Conservation (phyloP, 92 coral and sea anemone genomes). For the Siderastrea radians region DNA sequence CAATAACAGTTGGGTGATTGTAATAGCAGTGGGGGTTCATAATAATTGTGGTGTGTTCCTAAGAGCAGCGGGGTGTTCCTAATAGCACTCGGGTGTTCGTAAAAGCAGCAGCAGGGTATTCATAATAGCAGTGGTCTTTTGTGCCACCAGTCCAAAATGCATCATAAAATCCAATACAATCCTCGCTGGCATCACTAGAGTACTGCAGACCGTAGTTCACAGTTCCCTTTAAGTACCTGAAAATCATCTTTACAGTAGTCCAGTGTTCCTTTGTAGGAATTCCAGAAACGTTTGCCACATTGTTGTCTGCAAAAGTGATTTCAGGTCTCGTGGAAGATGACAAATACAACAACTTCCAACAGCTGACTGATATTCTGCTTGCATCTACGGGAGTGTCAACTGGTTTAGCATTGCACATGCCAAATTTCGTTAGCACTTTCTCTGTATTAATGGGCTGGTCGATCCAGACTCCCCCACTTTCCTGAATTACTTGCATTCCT, state of each 20-base stretch:
- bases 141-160: conserved; percentile 72
- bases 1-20: too few species aligned
- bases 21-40: too few species aligned
- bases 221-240: conserved; percentile 66
- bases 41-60: too few species aligned
- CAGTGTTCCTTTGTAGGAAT: conserved; percentile 72
- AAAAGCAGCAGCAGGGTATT: too few species aligned
- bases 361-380: conserved; percentile 63
- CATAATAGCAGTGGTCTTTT: conserved; percentile 60
- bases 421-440: conserved; percentile 51
- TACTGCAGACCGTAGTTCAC: conserved; percentile 60
- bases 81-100: too few species aligned
- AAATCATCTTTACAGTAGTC: conserved; percentile 67
- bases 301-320: conserved; percentile 66
- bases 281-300: conserved; percentile 62
- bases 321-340: conserved; percentile 77
- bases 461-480: conserved; percentile 65
- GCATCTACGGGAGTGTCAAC: conserved; percentile 70
- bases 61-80: too few species aligned
- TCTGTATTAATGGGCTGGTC: conserved; percentile 60
- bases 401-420: conserved; percentile 63
- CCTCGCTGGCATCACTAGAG: conserved; percentile 16
- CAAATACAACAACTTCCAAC: conserved; percentile 72
- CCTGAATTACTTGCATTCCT: conserved; percentile 68
- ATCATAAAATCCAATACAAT: conserved; percentile 74